Evolutionary conservation across 2,888 invertebrate species (phyloP), one percentile per base, ranked within the genome.

Genomic region (Dendrolimus pini): DNA sequence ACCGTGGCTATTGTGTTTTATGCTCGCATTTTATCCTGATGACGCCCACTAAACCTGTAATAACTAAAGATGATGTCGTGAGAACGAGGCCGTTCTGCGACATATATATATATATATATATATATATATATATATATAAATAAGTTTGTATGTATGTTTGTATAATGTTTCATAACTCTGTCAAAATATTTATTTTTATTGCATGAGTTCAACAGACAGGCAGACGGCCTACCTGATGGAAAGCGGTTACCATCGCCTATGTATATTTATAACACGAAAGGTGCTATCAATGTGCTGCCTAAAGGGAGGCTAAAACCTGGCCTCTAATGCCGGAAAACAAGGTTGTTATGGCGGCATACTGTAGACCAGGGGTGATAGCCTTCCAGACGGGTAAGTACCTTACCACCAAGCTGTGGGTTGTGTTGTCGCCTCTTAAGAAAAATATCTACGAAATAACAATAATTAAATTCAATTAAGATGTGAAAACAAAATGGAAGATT

Each of bases 201-300:
- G 47, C 47, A 0, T 9, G 47, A 47, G 47, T 9, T 10, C 47
- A 47, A 9, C 47, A 47, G 10, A 41, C n/a, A 9, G 10, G n/a
- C 12, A 7, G 30, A 41, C 41, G 12, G 30, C n/a, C 41, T 9
- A n/a, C n/a, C 12, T 55, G 7, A 41, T 18, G 9, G n/a, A 55
- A 30, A 30, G 41, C 41, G 12, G 41, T 9, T 47, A 47, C 47
- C 47, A 6, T 47, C 47, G 10, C 47, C 47, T 47, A 47, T 47
- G 12, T 0, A 55, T 12, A n/a, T 70, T 70, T 58, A 1, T 53
- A 70, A 52, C 68, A 67, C 3, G 66, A 30, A 67, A 60, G 70
- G 70, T 69, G 60, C 57, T 13, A 41, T 54, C 41, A 13, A 18
- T 7, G 54, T 57, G 65, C 65, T 54, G 65, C 65, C 47, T 10